Evolutionary conservation across 2,113 vertebrate genomes (phyloP).

Genomic region (Tachycineta bicolor): DNA sequence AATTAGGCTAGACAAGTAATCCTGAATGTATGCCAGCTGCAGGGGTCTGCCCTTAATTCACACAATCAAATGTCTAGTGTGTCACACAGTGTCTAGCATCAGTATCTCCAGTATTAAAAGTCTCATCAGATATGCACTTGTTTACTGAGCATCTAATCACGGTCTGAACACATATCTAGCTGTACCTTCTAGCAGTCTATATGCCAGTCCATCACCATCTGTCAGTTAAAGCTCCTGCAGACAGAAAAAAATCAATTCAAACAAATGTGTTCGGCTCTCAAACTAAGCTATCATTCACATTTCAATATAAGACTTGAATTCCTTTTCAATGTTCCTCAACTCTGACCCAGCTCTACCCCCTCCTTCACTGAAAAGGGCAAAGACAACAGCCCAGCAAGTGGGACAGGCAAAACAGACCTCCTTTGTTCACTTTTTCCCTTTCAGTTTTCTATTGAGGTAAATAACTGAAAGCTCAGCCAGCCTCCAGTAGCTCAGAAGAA

Average conservation of each 20-base stretch:
- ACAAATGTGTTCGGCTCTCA: constrained; percentile 61
- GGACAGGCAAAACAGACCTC: constrained; percentile 91
- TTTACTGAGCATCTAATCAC: constrained; percentile 55
- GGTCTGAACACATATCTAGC: constrained; percentile 34
- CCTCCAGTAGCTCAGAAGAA: constrained; percentile 72
- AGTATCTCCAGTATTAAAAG: constrained; percentile 63
- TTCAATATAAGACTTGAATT: constrained; percentile 80
- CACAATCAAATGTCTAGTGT: constrained; percentile 73
- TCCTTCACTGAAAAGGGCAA: constrained; percentile 85
- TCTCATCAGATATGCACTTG: constrained; percentile 72
- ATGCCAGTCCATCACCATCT: constrained; percentile 74
- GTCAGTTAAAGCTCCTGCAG: constrained; percentile 67
- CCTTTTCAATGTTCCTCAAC: constrained; percentile 86
- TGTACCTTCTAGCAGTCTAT: constrained; percentile 35
- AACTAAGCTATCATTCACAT: constrained; percentile 82
- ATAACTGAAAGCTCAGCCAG: constrained; percentile 79
- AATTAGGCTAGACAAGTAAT: constrained; percentile 77
- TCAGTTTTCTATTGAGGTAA: constrained; percentile 87
- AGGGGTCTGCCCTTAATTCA: constrained; percentile 75
- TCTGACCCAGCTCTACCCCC: constrained; percentile 84
- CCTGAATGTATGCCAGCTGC: constrained; percentile 72
- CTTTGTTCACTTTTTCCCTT: constrained; percentile 88
- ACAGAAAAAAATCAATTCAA: constrained; percentile 64
- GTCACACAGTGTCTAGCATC: constrained; percentile 42
- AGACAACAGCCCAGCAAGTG: constrained; percentile 91